These are phyloP conservation scores for Boulengeromyrus knoepffleri DNA, from an alignment of 2,113 vertebrate species.

Conservation along the genomic window DNA sequence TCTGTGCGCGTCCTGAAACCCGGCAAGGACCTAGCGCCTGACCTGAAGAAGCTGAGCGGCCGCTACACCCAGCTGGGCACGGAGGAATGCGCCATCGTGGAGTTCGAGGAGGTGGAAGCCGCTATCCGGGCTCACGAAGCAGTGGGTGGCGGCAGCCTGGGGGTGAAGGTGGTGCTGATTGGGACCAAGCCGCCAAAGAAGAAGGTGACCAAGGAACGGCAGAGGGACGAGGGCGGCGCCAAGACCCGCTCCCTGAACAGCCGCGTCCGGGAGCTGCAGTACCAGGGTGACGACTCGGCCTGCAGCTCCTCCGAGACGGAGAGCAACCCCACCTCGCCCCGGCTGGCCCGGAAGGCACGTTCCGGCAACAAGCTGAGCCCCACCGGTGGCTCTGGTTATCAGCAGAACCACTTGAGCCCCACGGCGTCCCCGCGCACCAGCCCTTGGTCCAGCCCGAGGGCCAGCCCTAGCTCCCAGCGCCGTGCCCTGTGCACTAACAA, in stretches of 20 bases:
- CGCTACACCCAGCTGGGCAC: slow-evolving; percentile 77
- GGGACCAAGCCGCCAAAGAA: slow-evolving; percentile 92
- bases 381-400: slow-evolving; percentile 49
- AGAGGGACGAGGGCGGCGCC: slow-evolving; percentile 59
- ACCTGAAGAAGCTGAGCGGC: slow-evolving; percentile 80
- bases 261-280: slow-evolving; percentile 85
- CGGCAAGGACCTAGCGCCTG: slow-evolving; percentile 80
- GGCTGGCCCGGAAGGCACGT: slow-evolving; percentile 65
- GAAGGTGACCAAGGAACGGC: slow-evolving; percentile 78
- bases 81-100: slow-evolving; percentile 85
- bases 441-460: slow-evolving; percentile 82
- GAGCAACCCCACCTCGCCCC: slow-evolving; percentile 80
- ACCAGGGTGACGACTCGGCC: slow-evolving; percentile 80
- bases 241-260: slow-evolving; percentile 79
- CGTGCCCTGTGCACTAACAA: slow-evolving; percentile 65
- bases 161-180: slow-evolving; percentile 81
- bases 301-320: slow-evolving; percentile 92
- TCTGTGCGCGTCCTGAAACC: slow-evolving; percentile 86
- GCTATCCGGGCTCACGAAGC: slow-evolving; percentile 80
- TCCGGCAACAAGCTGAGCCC: slow-evolving; percentile 74
- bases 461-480: slow-evolving; percentile 75
- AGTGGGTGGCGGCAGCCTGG: slow-evolving; percentile 48
- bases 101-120: slow-evolving; percentile 92
- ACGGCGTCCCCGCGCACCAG: slow-evolving; percentile 81
- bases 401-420: slow-evolving; percentile 80